Evolutionary conservation across 2,888 invertebrate genomes (phyloP).

Genomic region (Nomada lathburiana): DNA sequence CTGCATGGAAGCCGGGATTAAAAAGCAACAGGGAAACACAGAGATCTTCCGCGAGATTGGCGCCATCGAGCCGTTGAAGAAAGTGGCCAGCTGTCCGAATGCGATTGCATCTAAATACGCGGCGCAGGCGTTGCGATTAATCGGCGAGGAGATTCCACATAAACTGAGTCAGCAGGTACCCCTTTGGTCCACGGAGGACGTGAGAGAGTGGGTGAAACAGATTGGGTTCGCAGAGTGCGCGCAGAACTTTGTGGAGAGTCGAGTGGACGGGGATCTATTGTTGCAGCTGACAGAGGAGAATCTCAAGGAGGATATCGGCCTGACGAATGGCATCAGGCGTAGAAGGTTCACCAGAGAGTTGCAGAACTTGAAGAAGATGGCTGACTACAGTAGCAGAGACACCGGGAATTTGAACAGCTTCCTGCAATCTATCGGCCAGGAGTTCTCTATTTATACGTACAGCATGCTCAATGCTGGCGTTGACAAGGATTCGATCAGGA

Average conservation of each 20-base stretch:
- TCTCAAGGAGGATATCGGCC: constrained; percentile 95
- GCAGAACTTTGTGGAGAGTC: constrained; percentile 93
- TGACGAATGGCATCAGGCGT: constrained; percentile 96
- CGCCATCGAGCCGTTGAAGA: constrained; percentile 97
- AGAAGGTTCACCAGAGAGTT: constrained; percentile 97
- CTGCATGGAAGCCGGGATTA: constrained; percentile 99
- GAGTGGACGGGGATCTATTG: constrained; percentile 98
- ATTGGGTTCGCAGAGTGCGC: constrained; percentile 96
- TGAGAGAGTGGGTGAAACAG: constrained; percentile 99
- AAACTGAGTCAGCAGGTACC: constrained; percentile 99
- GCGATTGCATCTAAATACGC: constrained; percentile 99
- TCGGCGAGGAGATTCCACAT: constrained; percentile 98
- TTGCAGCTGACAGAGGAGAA: constrained; percentile 96
- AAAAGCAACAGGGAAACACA: constrained; percentile 96
- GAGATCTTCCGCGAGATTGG: constrained; percentile 97
- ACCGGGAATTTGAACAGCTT: constrained; percentile 95
- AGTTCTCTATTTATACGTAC: constrained; percentile 98
- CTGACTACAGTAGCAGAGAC: constrained; percentile 98
- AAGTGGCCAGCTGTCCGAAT: constrained; percentile 98
- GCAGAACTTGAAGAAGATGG: constrained; percentile 96
- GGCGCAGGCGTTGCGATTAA: constrained; percentile 94
- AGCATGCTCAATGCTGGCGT: constrained; percentile 98
- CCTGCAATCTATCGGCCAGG: constrained; percentile 92
- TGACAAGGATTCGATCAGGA: constrained; percentile 94
- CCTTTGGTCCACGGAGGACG: constrained; percentile 98